A percentile compares a stretch with the other conserved stretches of the same genome.
Conservation (phyloP, 2,113 vertebrate genomes). For the Thamnophis sirtalis region DNA sequence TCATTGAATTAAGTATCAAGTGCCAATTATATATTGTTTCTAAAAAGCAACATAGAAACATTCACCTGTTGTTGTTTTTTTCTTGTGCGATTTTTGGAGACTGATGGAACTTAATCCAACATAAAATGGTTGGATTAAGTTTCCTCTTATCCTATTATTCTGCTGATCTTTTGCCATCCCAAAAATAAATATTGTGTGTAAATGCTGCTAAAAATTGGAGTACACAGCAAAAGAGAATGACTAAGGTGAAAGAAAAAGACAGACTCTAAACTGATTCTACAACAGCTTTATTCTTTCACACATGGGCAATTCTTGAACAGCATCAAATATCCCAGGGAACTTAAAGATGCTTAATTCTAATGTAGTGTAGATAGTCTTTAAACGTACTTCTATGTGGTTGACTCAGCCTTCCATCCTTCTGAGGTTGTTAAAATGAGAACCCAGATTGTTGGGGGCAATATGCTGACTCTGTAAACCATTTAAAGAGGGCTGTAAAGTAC, state of each 20-base stretch:
- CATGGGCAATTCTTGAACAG: not conserved
- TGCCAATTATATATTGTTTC: not conserved
- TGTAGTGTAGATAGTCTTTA: not conserved
- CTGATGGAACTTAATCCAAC: not conserved
- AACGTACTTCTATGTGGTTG: not conserved
- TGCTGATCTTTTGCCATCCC: not conserved
- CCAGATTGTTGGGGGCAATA: not conserved
- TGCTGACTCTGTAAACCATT: not conserved
- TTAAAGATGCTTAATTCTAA: not conserved
- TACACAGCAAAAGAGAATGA: not conserved
- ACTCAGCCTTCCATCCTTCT: not conserved
- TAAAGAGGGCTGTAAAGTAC: not conserved
- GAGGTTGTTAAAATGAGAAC: not conserved
- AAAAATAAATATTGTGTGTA: not conserved
- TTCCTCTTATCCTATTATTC: not conserved
- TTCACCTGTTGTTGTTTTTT: not conserved
- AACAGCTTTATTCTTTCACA: not conserved
- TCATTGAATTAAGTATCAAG: slow-evolving; percentile 18
- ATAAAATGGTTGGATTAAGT: not conserved
- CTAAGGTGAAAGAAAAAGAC: not conserved
- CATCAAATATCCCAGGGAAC: not conserved
- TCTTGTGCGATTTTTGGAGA: not conserved
- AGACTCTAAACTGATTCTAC: not conserved
- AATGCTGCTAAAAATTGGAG: not conserved
- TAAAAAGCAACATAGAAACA: not conserved